These are phyloP conservation scores for Sterrhoptilus dennistouni DNA, from an alignment of 2,113 vertebrate genomes.

Conservation along the genomic window DNA sequence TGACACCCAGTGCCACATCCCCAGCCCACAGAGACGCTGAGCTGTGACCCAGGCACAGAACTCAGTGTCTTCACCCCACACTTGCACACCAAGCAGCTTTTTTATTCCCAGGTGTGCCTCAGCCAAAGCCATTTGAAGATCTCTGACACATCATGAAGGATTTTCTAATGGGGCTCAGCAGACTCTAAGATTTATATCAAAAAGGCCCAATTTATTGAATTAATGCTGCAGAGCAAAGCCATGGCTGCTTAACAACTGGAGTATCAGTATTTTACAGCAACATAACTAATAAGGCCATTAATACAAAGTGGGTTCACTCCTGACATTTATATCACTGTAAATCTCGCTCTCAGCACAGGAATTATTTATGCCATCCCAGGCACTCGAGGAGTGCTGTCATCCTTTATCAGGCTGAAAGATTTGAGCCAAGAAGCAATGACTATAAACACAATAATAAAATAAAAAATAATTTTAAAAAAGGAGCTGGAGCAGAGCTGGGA, in stretches of 20 bases:
- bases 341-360: slow-evolving; percentile 64
- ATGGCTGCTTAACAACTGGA: slow-evolving; percentile 71
- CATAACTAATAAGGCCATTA: slow-evolving; percentile 81
- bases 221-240: slow-evolving; percentile 67
- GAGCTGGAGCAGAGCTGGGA: not conserved
- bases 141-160: slow-evolving; percentile 28
- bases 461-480: not conserved
- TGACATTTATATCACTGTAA: slow-evolving; percentile 74
- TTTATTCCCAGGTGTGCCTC: not conserved
- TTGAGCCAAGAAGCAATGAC: not conserved
- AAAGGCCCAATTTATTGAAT: slow-evolving; percentile 69
- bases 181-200: slow-evolving; percentile 64
- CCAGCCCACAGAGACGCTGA: fast-evolving
- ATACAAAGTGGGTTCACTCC: slow-evolving; percentile 72
- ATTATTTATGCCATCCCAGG: slow-evolving; percentile 66
- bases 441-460: not conserved
- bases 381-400: slow-evolving; percentile 12
- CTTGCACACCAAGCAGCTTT: not conserved
- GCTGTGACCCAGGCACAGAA: not conserved
- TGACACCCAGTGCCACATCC: fast-evolving
- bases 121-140: not conserved
- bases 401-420: slow-evolving; percentile 52
- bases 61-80: fast-evolving
- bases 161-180: slow-evolving; percentile 61
- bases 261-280: slow-evolving; percentile 77